Percentiles rank a stretch among this genome's conserved stretches.
These are phyloP conservation scores for Meiosimyza platycephala DNA, from an alignment of 2,888 invertebrate species.

Conservation along the genomic window DNA sequence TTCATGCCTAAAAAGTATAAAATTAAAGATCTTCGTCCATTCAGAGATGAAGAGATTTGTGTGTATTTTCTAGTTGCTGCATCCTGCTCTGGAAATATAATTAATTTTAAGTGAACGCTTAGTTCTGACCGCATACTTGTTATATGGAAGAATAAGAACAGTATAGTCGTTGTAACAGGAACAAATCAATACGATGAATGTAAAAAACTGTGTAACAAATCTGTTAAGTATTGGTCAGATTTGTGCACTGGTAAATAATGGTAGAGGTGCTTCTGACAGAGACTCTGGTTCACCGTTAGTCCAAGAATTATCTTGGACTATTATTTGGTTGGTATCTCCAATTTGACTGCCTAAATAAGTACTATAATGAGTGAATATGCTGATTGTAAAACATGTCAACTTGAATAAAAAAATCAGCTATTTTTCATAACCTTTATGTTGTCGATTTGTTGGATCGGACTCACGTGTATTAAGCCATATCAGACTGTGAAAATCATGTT, in stretches of 20 bases:
- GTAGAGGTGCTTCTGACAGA: conserved; percentile 67
- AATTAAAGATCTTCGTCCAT: too few relatives aligned
- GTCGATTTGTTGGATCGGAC: too few relatives aligned
- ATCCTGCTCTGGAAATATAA: too few relatives aligned
- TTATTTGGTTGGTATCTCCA: conserved; percentile 53
- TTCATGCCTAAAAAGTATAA: too few relatives aligned
- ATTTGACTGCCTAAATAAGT: conserved; percentile 55
- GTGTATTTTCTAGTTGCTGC: too few relatives aligned
- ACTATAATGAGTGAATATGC: conserved; percentile 43
- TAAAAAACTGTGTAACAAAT: conserved; percentile 54
- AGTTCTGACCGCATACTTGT: conserved; percentile 53
- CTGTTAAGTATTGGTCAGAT: conserved; percentile 70
- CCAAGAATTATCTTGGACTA: too few relatives aligned
- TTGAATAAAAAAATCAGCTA: too few relatives aligned
- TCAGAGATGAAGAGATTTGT: too few relatives aligned
- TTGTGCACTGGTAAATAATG: conserved; percentile 69
- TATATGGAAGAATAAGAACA: conserved; percentile 35
- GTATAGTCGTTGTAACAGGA: conserved; percentile 55
- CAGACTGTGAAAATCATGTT: too few relatives aligned
- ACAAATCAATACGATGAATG: conserved; percentile 63
- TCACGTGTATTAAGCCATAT: too few relatives aligned
- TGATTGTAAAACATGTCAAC: too few relatives aligned
- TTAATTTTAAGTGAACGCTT: conserved; percentile 43
- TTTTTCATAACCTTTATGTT: too few relatives aligned
- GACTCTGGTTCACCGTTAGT: conserved; percentile 62